Evolutionary conservation across 2,113 vertebrate species (phyloP).

Genomic region (Tenebrosternarchus preto): DNA sequence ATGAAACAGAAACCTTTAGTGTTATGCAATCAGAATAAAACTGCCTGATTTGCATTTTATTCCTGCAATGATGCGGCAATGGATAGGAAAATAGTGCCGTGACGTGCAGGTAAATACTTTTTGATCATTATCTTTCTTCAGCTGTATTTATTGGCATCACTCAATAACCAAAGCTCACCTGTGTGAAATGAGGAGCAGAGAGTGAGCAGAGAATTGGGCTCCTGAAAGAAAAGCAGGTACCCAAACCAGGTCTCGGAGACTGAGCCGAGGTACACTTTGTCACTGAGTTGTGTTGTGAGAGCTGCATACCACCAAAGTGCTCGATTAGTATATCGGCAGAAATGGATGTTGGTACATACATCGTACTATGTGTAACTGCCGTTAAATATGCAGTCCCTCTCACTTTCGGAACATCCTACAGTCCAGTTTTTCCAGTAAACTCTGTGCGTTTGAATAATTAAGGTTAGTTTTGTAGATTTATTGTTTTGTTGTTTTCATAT

Average conservation of each 20-base stretch:
- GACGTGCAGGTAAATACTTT: too few species aligned
- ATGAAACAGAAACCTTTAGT: too few species aligned
- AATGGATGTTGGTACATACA: neutral
- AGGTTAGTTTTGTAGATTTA: slow-evolving; percentile 35
- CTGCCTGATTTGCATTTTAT: too few species aligned
- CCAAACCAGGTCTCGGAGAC: neutral
- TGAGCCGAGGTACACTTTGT: neutral
- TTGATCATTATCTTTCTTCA: too few species aligned
- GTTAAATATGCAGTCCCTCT: neutral
- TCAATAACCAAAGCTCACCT: too few species aligned
- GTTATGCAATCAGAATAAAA: too few species aligned
- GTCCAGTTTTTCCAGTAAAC: neutral
- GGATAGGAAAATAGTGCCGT: too few species aligned
- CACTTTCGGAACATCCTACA: neutral
- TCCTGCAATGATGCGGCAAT: too few species aligned
- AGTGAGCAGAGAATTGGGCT: too few species aligned
- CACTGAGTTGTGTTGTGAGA: neutral
- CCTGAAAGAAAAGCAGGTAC: too few species aligned
- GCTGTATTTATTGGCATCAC: too few species aligned
- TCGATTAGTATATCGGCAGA: neutral
- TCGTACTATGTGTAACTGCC: neutral
- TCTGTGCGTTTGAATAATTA: neutral
- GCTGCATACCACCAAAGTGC: neutral
- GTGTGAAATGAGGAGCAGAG: too few species aligned
- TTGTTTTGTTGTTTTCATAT: slow-evolving; percentile 44